A percentile compares a stretch with the other conserved stretches of the same genome.
phyloP scores from a whole-genome alignment of 2,888 invertebrate genomes.

The Gandaritis pyraliata region DNA sequence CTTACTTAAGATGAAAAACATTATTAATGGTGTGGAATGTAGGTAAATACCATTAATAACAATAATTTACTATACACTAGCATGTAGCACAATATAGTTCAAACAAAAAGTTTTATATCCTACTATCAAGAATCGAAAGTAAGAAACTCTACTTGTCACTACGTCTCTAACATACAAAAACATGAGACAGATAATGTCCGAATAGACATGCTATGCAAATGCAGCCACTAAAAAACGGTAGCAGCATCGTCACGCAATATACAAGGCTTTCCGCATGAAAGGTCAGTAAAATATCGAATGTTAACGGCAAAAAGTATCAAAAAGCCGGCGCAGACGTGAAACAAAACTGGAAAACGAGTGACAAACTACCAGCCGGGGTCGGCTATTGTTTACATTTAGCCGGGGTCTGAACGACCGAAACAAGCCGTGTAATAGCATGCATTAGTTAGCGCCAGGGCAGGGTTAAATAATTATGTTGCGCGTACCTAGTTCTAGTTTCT shows the following conservation, averaged over 20 bases:
- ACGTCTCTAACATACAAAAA: constrained; percentile 20
- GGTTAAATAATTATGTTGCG: constrained; percentile 36
- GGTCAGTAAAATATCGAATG: constrained; percentile 49
- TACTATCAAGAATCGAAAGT: not conserved
- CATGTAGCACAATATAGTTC: not conserved
- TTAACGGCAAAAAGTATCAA: constrained; percentile 52
- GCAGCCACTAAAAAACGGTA: constrained; percentile 25
- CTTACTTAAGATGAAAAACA: too few relatives aligned
- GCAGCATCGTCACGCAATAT: constrained; percentile 34
- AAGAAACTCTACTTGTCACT: constrained; percentile 15
- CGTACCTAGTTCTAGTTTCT: constrained; percentile 32
- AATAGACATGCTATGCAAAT: constrained; percentile 35
- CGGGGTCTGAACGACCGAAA: constrained; percentile 38
- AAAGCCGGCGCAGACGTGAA: constrained; percentile 55
- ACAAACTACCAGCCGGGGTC: constrained; percentile 56
- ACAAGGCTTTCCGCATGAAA: constrained; percentile 35
- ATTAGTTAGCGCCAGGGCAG: constrained; percentile 37
- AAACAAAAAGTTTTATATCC: constrained; percentile 8
- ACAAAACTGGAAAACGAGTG: constrained; percentile 57
- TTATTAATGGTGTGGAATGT: too few relatives aligned
- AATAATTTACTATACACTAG: too few relatives aligned
- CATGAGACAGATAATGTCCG: constrained; percentile 28
- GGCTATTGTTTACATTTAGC: constrained; percentile 56
- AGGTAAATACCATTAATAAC: too few relatives aligned
- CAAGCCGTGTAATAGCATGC: constrained; percentile 42